Evolutionary conservation across 2,113 vertebrate genomes (phyloP), one percentile per base, ranked within the genome.

Genomic region (Gobio gobio): DNA sequence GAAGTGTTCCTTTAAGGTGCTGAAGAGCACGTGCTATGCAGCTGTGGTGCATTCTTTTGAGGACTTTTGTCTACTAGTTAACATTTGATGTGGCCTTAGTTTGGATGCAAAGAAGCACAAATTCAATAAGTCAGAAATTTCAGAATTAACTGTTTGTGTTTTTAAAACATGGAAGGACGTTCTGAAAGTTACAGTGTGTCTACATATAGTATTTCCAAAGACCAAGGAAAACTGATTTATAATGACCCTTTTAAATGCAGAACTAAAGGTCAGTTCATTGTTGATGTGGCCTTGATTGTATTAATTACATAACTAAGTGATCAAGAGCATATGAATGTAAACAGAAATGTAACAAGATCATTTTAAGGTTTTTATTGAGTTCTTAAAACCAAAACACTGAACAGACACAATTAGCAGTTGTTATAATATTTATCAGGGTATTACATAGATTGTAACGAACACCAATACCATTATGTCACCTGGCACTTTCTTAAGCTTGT

Each of bases 281-380:
- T 36, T 36, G 6, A 66, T 18, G 63, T 66, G 26, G 26, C 14
- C 29, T 66, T 20, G 4, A 68, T 20, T 68, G 9, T 68, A 68
- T 68, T 56, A 56, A 56, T 22, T 56, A 56, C 18, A 22, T 22
- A 7, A 5, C 1, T 20, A 56, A 22, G 54, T n/a, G 68, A 72
- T 43, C 36, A 72, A 43, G 18, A 70, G 33, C 83, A 87, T 24
- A 45, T n/a, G 36, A 47, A 49, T 43, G 22, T 16, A 63, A 63
- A 24, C n/a, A 63, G 24, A 61, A 61, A 61, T 0, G 8, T 13
- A 26, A 63, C 10, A n/a, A 10, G 22, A 63, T 16, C 10, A 7
- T 58, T 78, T 61, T 74, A 9, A 66, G 47, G 43, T 14, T 26
- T 86, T 89, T 89, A 87, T 87, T 86, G 14, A 43, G 78, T 78